Base-by-base conservation (phyloP, 2,797 vertebrate species). In the Chaetodon trifasciatus region DNA sequence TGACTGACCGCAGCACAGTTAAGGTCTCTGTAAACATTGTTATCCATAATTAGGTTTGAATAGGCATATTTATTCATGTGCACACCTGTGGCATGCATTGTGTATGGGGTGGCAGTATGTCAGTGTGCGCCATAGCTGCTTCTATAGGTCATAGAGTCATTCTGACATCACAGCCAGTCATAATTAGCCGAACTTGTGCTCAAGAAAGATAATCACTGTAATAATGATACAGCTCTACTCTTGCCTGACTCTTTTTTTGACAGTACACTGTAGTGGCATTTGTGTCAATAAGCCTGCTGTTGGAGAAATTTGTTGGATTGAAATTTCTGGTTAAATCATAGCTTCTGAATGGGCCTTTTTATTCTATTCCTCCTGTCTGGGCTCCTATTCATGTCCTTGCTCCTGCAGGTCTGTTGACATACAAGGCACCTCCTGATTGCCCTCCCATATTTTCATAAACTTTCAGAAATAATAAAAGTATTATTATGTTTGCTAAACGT, bases 231-330 rank as follows among this genome's bases (percentile, higher is more conserved):
- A 17, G 9, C 24, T 70, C 23, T 56, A 40, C 16, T 70, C 19
- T 42, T 57, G 21, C 8, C 21, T 64, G 49, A 35, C 10, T 63
- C 32, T 28, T 60, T 62, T 55, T 70, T 11, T 53, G 13, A 49
- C 50, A 68, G 58, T 7, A 40, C 19, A 49, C 23, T 52, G 52
- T 37, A 19, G 47, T 58, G 53, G 56, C 65, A 70, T 53, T 52
- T 78, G 46, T 70, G 64, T 53, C 65, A 64, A 49, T n/a, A 62
- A 78, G 9, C n/a, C 55, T 21, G 58, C 60, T 53, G 57, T 58
- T 55, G 56, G 50, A 78, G 44, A 80, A 21, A 46, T 55, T 76
- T 74, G 60, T 74, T 75, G n/a, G 23, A 32, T 4, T 32, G 28
- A 32, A 32, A 32, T 10, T 63, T 74, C 37, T 62, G 63, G 55